phyloP scores from a whole-genome alignment of 2,797 vertebrate species.

The Pelodytes ibericus region DNA sequence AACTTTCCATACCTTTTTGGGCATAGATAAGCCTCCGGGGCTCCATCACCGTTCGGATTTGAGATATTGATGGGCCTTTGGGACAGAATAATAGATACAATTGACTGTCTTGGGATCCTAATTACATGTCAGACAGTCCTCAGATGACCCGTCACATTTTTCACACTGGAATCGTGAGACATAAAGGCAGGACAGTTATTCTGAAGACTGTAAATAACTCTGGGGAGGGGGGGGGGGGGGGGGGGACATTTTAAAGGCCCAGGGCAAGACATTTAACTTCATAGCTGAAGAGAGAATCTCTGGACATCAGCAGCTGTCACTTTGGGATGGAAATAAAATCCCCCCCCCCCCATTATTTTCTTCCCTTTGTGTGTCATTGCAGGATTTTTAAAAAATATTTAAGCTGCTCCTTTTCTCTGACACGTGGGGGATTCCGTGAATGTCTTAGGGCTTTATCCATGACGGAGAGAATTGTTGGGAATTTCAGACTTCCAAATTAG shows the following conservation, averaged over 20 bases:
- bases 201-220: slow-evolving; percentile 20
- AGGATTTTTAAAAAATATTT: too few relatives aligned
- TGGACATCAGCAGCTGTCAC: slow-evolving; percentile 28
- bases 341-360: too few relatives aligned
- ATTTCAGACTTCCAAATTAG: too few relatives aligned
- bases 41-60: neutral
- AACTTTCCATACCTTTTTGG: too few relatives aligned
- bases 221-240: neutral
- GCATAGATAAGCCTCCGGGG: neutral
- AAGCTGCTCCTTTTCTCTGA: too few relatives aligned
- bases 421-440: too few relatives aligned
- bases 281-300: slow-evolving; percentile 12
- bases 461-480: too few relatives aligned
- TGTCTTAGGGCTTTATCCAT: too few relatives aligned
- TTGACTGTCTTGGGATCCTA: slow-evolving; percentile 11
- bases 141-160: slow-evolving; percentile 18
- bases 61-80: slow-evolving; percentile 8
- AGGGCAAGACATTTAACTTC: neutral
- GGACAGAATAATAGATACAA: slow-evolving; percentile 10
- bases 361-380: too few relatives aligned
- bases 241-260: neutral
- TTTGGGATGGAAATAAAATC: too few relatives aligned
- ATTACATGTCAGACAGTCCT: slow-evolving; percentile 31
- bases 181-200: too few relatives aligned
- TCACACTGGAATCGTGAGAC: neutral